phyloP scores from a whole-genome alignment of 2,797 vertebrate species.

The Pyrocephalus nanus region DNA sequence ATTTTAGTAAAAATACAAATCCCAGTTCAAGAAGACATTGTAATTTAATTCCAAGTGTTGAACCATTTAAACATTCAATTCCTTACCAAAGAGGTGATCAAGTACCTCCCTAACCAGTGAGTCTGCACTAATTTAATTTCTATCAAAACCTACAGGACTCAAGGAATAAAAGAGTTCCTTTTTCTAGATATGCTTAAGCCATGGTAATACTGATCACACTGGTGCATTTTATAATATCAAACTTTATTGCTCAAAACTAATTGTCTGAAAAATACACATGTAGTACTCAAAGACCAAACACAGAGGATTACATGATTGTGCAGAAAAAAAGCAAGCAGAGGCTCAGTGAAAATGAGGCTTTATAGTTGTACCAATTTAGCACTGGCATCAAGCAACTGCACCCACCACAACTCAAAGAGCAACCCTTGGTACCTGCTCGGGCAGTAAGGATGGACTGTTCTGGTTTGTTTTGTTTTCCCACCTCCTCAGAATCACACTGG shows the following conservation, averaged over 20 bases:
- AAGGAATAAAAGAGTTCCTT: not conserved
- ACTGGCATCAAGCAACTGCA: constrained; percentile 71
- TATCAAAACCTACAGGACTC: not conserved
- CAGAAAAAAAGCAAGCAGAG: constrained; percentile 73
- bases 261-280: constrained; percentile 71
- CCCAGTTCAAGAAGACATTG: not conserved
- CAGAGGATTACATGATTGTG: constrained; percentile 70
- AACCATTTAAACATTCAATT: not conserved
- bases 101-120: not conserved
- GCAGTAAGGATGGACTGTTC: not conserved
- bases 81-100: not conserved
- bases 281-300: constrained; percentile 68
- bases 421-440: constrained; percentile 43
- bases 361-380: constrained; percentile 68
- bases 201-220: constrained; percentile 10
- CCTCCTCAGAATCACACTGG: not conserved
- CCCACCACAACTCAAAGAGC: constrained; percentile 50
- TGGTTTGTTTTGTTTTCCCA: not conserved
- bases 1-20: not conserved
- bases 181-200: not conserved
- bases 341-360: constrained; percentile 70
- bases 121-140: not conserved
- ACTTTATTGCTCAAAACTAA: constrained; percentile 80
- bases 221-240: constrained; percentile 70
- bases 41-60: not conserved